phyloP scores from a whole-genome alignment of 2,888 invertebrate genomes.

The Mylabris sibirica region DNA sequence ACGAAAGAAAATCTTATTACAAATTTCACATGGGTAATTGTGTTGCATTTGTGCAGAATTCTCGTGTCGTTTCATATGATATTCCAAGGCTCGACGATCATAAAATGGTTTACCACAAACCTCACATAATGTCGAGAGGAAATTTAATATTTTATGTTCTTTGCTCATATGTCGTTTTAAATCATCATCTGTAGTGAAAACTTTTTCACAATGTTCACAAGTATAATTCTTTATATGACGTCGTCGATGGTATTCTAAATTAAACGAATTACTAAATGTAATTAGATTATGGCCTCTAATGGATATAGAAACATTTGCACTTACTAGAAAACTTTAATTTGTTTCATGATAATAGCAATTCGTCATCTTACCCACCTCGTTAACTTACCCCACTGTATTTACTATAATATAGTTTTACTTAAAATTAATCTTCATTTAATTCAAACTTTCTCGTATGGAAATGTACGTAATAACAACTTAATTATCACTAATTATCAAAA shows the following conservation, averaged over 20 bases:
- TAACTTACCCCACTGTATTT: background rate
- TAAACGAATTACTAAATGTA: slow-evolving; percentile 1
- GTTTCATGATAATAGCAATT: too few relatives aligned
- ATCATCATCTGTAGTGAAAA: background rate
- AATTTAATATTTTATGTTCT: slow-evolving; percentile 2
- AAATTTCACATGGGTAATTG: background rate
- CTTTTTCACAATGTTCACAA: background rate
- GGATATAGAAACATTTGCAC: too few relatives aligned
- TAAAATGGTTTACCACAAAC: slow-evolving; percentile 5
- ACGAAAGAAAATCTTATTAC: background rate
- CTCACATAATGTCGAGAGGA: background rate
- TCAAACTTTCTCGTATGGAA: too few relatives aligned
- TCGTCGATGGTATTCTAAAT: background rate
- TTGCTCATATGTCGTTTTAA: background rate
- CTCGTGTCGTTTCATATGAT: background rate
- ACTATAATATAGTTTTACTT: too few relatives aligned
- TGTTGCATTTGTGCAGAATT: background rate
- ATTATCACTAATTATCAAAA: too few relatives aligned
- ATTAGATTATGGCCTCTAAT: too few relatives aligned
- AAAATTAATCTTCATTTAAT: too few relatives aligned
- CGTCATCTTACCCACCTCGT: too few relatives aligned
- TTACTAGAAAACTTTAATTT: too few relatives aligned
- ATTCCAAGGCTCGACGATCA: background rate
- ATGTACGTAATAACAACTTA: too few relatives aligned
- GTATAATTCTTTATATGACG: background rate